phyloP scores from a whole-genome alignment of 2,888 invertebrate genomes.

The Thysanoteuthis rhombus region DNA sequence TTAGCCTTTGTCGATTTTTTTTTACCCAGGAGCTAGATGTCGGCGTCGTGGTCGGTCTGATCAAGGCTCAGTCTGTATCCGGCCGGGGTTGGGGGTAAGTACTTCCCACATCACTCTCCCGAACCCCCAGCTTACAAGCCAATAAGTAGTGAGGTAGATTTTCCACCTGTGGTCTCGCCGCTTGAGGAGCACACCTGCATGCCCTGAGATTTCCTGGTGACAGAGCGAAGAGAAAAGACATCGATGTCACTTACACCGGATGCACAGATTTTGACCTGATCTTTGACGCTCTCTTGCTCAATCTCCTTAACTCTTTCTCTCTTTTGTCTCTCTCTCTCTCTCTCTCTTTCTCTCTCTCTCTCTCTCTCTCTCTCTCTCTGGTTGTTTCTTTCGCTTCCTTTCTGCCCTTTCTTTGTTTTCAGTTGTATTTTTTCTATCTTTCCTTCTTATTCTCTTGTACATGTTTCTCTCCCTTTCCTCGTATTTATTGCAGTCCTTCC shows the following conservation, averaged over 20 bases:
- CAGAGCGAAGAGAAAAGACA: neutral
- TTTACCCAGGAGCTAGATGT: neutral
- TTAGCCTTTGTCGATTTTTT: neutral
- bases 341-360: neutral
- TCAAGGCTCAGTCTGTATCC: neutral
- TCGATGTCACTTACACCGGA: neutral
- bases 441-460: neutral
- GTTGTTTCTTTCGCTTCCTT: neutral
- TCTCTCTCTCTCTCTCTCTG: neutral
- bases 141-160: neutral
- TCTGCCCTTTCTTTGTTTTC: neutral
- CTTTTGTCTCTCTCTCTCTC: neutral
- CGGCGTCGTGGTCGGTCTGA: conserved; percentile 12
- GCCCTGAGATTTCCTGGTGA: conserved; percentile 12
- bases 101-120: no score
- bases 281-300: no score
- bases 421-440: no score
- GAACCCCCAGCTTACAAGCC: neutral
- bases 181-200: neutral
- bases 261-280: neutral
- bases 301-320: neutral
- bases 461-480: neutral
- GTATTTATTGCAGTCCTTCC: neutral
- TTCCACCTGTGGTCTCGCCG: neutral
- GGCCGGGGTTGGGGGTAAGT: no score